phyloP scores from a whole-genome alignment of 1,140 invertebrate genomes.

The Nasonia longicornis region DNA sequence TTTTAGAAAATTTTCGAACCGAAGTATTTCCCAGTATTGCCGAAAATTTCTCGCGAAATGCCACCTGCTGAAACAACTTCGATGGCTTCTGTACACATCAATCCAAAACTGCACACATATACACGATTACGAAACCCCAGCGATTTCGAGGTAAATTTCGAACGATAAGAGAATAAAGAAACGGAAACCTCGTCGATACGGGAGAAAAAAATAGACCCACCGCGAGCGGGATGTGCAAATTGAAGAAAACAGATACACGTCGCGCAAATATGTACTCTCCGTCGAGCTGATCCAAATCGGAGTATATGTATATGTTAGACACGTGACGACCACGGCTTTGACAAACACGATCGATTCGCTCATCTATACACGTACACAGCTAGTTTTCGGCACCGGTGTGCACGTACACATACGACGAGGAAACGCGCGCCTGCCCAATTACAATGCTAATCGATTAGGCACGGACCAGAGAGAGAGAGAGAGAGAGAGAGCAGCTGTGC shows the following conservation, averaged over 20 bases:
- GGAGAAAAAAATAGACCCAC: background rate
- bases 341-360: background rate
- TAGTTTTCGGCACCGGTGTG: background rate
- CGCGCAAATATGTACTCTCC: background rate
- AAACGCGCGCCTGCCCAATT: background rate
- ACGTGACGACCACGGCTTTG: background rate
- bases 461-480: background rate
- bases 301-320: background rate
- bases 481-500: background rate
- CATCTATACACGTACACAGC: background rate
- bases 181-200: too few species aligned
- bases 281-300: conserved; percentile 6
- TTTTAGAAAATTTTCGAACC: too few species aligned
- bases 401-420: background rate
- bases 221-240: background rate
- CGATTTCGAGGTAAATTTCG: too few species aligned
- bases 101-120: too few species aligned
- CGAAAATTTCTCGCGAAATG: too few species aligned
- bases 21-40: too few species aligned
- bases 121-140: too few species aligned
- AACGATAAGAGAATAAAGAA: too few species aligned
- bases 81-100: too few species aligned
- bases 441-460: conserved; percentile 26
- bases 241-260: conserved; percentile 5
- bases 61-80: too few species aligned